A percentile compares a stretch with the other conserved stretches of the same genome.
Evolutionary conservation across 2,888 invertebrate genomes (phyloP).

Genomic region (Eristalis arbustorum): DNA sequence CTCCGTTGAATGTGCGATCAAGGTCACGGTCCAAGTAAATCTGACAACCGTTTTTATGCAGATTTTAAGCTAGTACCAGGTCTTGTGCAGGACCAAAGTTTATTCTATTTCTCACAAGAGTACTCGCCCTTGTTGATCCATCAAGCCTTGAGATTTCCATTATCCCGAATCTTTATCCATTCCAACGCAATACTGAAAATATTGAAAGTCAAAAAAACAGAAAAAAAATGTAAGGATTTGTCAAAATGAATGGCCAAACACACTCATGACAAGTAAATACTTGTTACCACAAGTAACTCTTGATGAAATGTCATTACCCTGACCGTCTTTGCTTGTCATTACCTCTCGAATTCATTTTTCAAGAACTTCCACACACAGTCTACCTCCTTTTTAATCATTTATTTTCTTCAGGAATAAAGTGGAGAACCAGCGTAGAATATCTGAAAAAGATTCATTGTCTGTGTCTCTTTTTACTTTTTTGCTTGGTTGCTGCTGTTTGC

Average conservation of each 20-base stretch:
- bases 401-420: neutral
- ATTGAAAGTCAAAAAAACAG: neutral
- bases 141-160: neutral
- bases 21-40: no score
- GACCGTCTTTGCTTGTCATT: neutral
- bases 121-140: no score
- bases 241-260: neutral
- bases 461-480: neutral
- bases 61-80: no score
- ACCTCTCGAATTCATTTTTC: neutral
- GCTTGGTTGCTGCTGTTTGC: neutral
- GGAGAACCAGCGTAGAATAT: constrained; percentile 2
- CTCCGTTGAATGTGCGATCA: no score
- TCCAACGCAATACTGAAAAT: neutral
- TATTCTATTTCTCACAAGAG: neutral
- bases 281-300: neutral
- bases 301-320: neutral
- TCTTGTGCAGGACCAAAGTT: neutral
- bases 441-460: constrained; percentile 39
- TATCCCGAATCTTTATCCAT: no score
- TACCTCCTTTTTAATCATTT: neutral
- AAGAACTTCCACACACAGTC: neutral
- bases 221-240: neutral
- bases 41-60: no score
- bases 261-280: neutral